Evolutionary conservation across 2,888 invertebrate genomes (phyloP), one percentile per base, ranked within the genome.

Genomic region (Linnaemya vulpina): DNA sequence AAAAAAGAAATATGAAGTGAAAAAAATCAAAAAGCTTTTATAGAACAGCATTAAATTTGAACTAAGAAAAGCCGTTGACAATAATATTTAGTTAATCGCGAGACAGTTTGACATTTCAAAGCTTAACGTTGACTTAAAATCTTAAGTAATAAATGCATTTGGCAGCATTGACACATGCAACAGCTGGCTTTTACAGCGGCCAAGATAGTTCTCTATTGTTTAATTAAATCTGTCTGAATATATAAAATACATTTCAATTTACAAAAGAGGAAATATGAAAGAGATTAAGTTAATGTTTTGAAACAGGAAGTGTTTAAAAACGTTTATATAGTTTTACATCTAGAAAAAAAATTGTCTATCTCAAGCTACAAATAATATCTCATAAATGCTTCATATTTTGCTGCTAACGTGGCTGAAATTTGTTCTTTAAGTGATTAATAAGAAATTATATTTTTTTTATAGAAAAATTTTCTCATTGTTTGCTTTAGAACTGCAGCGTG

Each of bases 81-180:
- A 81, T 78, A 71, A 63, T 53, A 51, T 75, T 82, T 82, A 65
- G 78, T 82, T 85, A 85, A 81, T 78, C 74, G 70, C 70, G 58
- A 74, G 81, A 85, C 85, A 85, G 75, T 78, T 85, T 81, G 84
- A 85, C 81, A 84, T 74, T 53, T 63, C 53, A 20, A 68, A 71
- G 55, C 76, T 84, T 76, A 65, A 74, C 65, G 65, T 55, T 60
- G 80, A 43, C 53, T 75, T 75, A 15, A 77, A 67, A 35, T n/a
- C 20, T 35, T 22, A 71, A 71, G 17, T 71, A 70, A 49, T 58
- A 46, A 75, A 77, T 65, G 58, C 17, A 30, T 40, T 67, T n/a
- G 25, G 17, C 53, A 46, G 15, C 53, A 30, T 49, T 46, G 17
- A 20, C 9, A 11, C 11, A 13, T 51, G 55, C 58, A 68, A 60